A percentile compares a stretch with the other conserved stretches of the same genome.
Evolutionary conservation across 2,113 vertebrate species (phyloP).

Genomic region (Nibea albiflora): DNA sequence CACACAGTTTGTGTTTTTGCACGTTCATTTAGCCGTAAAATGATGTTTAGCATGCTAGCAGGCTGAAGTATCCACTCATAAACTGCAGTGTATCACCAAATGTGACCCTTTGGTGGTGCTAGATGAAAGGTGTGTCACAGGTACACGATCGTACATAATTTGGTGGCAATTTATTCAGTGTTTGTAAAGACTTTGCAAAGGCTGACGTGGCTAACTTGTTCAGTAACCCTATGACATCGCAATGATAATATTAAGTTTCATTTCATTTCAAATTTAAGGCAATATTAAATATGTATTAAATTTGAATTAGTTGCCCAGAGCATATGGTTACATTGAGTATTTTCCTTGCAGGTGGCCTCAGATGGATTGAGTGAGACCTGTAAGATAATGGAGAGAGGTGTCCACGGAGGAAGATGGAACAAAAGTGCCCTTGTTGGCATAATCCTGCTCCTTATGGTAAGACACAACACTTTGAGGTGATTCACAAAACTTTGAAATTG

Average conservation of each 20-base stretch:
- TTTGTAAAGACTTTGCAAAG: not conserved
- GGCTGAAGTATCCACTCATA: not conserved
- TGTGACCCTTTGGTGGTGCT: not conserved
- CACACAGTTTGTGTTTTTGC: too few relatives aligned
- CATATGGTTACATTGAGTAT: not conserved
- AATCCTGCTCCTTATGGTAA: constrained; percentile 72
- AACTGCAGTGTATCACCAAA: not conserved
- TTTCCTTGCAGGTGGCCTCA: constrained; percentile 41
- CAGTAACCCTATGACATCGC: too few relatives aligned
- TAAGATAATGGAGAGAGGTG: constrained; percentile 53
- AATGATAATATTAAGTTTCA: too few relatives aligned
- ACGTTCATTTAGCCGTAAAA: not conserved
- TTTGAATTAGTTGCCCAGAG: not conserved
- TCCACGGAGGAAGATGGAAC: constrained; percentile 26
- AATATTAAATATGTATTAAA: too few relatives aligned
- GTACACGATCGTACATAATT: too few relatives aligned
- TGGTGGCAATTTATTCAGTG: not conserved
- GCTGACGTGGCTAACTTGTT: too few relatives aligned
- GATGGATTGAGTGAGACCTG: constrained; percentile 58
- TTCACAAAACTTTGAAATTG: not conserved
- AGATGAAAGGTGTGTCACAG: not conserved
- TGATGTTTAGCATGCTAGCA: not conserved
- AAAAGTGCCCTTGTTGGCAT: constrained; percentile 2
- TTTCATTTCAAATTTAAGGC: not conserved
- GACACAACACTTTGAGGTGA: not conserved